Conservation (phyloP, 2,113 vertebrate species). For the Athene cunicularia region DNA sequence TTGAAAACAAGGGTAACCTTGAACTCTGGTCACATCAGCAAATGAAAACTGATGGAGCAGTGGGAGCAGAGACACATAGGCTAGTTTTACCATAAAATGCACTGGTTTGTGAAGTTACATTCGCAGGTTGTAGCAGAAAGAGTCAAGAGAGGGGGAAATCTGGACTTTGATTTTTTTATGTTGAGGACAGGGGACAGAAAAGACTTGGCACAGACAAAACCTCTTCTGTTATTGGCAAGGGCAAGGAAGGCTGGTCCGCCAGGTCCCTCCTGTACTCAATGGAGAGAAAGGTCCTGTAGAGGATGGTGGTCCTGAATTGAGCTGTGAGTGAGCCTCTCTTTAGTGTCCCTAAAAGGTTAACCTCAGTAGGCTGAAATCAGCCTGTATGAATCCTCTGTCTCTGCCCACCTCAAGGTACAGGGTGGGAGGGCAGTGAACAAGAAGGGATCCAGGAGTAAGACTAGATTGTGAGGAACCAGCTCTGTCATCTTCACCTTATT, state of each 20-base stretch:
- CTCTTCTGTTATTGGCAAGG: not conserved
- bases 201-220: not conserved
- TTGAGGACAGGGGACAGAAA: not conserved
- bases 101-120: not conserved
- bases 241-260: not conserved
- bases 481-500: rapidly evolving
- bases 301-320: not conserved
- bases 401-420: not conserved
- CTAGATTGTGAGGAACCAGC: not conserved
- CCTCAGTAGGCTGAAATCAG: not conserved
- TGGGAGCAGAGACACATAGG: not conserved
- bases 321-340: not conserved
- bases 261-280: not conserved
- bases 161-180: not conserved
- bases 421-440: not conserved
- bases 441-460: not conserved
- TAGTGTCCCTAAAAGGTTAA: not conserved
- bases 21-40: not conserved
- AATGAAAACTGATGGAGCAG: rapidly evolving
- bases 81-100: not conserved
- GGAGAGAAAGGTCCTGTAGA: not conserved
- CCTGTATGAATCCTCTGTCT: not conserved
- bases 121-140: not conserved
- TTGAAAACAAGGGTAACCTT: not conserved
- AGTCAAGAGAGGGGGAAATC: not conserved